Conservation (phyloP, 1,140 invertebrate genomes). For the Gonatopus flavifemur region DNA sequence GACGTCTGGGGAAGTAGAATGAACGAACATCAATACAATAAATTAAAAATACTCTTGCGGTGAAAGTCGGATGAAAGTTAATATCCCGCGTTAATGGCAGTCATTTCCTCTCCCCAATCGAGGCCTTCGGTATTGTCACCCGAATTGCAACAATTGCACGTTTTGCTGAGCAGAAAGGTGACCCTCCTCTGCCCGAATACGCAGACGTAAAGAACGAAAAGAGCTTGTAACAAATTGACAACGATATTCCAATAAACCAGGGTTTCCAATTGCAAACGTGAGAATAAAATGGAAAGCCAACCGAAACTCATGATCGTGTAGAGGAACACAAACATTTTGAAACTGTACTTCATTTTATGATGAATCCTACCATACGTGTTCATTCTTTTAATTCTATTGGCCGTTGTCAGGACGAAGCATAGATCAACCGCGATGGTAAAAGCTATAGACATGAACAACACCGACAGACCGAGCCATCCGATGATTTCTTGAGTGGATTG, state of each 20-base stretch:
- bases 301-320: conserved; percentile 71
- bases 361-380: conserved; percentile 81
- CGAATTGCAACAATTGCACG: conserved; percentile 64
- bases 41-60: too few relatives aligned
- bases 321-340: conserved; percentile 75
- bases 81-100: conserved; percentile 75
- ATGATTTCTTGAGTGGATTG: conserved; percentile 49
- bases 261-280: conserved; percentile 70
- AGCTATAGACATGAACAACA: conserved; percentile 77
- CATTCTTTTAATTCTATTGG: conserved; percentile 76
- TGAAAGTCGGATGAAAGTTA: too few relatives aligned
- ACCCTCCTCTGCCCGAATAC: conserved; percentile 76
- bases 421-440: conserved; percentile 76
- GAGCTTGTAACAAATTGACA: conserved; percentile 71
- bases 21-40: too few relatives aligned
- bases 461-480: conserved; percentile 77
- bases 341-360: conserved; percentile 82
- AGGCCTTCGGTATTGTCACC: conserved; percentile 64
- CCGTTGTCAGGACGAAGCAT: conserved; percentile 76
- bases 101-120: conserved; percentile 86
- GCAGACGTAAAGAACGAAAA: conserved; percentile 75
- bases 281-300: conserved; percentile 74
- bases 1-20: too few relatives aligned
- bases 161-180: conserved; percentile 73
- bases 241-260: conserved; percentile 73